Evolutionary conservation across 2,888 invertebrate species (phyloP), one percentile per base, ranked within the genome.

Genomic region (Mythimna lalbum): DNA sequence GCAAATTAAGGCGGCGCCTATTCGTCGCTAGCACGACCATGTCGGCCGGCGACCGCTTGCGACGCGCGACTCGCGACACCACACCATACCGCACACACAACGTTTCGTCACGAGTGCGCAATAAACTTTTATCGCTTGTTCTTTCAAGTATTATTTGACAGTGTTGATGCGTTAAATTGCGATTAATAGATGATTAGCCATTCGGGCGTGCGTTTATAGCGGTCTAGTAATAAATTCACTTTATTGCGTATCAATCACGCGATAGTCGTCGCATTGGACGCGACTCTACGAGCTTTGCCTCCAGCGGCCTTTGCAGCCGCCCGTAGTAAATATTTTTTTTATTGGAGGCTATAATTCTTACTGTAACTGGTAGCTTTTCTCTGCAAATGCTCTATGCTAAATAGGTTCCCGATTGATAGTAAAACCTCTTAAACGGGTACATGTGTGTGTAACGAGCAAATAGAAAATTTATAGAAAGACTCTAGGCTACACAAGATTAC

Each of bases 121-220:
- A 91, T 93, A 91, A 93, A 93, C 81, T 90, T 94, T 93, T 91
- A 94, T 91, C 87, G 90, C 91, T 87, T 91, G 90, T 93, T 92
- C 92, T 91, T 94, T 93, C 89, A 90, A 93, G 91, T 93, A 93
- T 94, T 92, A 94, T 93, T 93, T 92, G 93, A 93, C 93, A 93
- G 92, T 93, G 92, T 92, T 90, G 92, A 93, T 92, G 92, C 93
- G 91, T 94, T 93, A 93, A 94, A 93, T 92, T 91, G 92, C 92
- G 92, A 94, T 95, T 93, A 94, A 93, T 92, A 93, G 92, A 93
- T 93, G 93, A 95, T 94, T 94, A 94, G 92, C 90, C 90, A 90
- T 93, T 93, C 90, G 89, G 89, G 86, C 88, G 87, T 89, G 89
- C 89, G 90, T 94, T 94, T 93, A 94, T 91, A 88, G 91, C 92